Evolutionary conservation across 2,797 vertebrate species (phyloP).

Genomic region (Onychomys arenicola): DNA sequence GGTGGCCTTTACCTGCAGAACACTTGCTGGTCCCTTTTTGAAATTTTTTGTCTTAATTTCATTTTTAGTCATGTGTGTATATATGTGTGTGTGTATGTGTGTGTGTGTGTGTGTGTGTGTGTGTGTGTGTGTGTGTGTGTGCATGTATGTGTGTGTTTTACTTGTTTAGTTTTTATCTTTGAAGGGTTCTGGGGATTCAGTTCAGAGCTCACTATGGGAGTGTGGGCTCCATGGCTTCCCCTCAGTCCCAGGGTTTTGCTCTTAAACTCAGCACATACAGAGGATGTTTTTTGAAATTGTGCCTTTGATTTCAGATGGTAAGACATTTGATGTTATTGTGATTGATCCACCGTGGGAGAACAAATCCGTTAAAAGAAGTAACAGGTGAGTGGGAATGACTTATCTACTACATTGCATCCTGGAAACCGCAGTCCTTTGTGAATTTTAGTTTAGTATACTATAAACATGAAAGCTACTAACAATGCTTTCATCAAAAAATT

Average conservation of each 20-base stretch:
- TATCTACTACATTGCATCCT: constrained; percentile 5
- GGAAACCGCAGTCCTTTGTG: not conserved
- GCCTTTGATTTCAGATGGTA: constrained; percentile 88
- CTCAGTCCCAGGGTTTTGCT: not conserved
- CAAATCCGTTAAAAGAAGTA: constrained; percentile 97
- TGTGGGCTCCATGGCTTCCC: not conserved
- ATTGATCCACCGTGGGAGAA: constrained; percentile 99
- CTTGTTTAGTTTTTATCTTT: constrained; percentile 1
- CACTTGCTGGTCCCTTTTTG: not conserved
- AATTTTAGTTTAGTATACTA: not conserved
- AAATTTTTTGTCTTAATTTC: not conserved
- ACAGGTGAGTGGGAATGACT: constrained; percentile 88
- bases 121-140: too few species aligned
- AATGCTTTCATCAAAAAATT: not conserved
- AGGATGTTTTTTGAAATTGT: constrained; percentile 54
- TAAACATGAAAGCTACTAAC: not conserved
- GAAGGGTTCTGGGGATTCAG: not conserved
- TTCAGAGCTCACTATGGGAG: not conserved
- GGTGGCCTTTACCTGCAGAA: not conserved
- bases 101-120: too few species aligned
- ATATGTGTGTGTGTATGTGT: too few species aligned
- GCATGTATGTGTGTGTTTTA: too few species aligned
- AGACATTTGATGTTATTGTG: constrained; percentile 93
- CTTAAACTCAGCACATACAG: constrained; percentile 22
- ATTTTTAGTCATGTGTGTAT: not conserved